These are phyloP conservation scores for Drosophila pullipes DNA, from an alignment of 2,888 invertebrate genomes.

Conservation along the genomic window DNA sequence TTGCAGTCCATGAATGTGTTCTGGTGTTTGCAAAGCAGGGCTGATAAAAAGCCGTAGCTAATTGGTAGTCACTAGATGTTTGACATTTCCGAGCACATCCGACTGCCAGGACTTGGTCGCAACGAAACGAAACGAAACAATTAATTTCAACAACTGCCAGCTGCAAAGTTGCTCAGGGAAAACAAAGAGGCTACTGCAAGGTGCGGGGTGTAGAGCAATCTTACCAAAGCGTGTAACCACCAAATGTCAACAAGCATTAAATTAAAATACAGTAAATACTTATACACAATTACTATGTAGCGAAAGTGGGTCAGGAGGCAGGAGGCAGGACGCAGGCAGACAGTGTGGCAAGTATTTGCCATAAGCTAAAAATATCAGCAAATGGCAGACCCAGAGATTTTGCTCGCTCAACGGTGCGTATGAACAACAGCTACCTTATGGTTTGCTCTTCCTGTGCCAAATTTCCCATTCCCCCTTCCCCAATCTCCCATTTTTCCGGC, in stretches of 20 bases:
- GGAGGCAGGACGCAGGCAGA: too few relatives aligned
- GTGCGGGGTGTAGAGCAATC: constrained; percentile 23
- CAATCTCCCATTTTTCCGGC: not conserved
- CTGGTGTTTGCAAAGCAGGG: constrained; percentile 1
- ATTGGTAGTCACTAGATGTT: constrained; percentile 39
- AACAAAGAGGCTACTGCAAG: not conserved
- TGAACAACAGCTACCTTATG: constrained; percentile 52
- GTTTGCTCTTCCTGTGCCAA: constrained; percentile 8
- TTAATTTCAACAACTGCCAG: constrained; percentile 51
- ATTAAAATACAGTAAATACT: constrained; percentile 66
- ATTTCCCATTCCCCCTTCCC: not conserved
- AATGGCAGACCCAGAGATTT: constrained; percentile 11
- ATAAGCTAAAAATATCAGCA: constrained; percentile 44
- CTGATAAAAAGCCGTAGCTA: constrained; percentile 42
- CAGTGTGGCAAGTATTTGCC: constrained; percentile 21
- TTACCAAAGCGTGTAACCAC: constrained; percentile 50
- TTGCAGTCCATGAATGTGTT: constrained; percentile 11
- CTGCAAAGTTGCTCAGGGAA: constrained; percentile 35
- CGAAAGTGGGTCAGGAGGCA: constrained; percentile 10
- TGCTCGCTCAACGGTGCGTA: constrained; percentile 27
- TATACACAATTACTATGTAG: not conserved
- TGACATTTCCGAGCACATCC: constrained; percentile 18
- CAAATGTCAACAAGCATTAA: constrained; percentile 71
- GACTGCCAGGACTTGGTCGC: constrained; percentile 16
- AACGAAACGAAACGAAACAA: constrained; percentile 50